Evolutionary conservation across 2,797 vertebrate species (phyloP), one percentile per base, ranked within the genome.

Genomic region (Myotis pilosus): DNA sequence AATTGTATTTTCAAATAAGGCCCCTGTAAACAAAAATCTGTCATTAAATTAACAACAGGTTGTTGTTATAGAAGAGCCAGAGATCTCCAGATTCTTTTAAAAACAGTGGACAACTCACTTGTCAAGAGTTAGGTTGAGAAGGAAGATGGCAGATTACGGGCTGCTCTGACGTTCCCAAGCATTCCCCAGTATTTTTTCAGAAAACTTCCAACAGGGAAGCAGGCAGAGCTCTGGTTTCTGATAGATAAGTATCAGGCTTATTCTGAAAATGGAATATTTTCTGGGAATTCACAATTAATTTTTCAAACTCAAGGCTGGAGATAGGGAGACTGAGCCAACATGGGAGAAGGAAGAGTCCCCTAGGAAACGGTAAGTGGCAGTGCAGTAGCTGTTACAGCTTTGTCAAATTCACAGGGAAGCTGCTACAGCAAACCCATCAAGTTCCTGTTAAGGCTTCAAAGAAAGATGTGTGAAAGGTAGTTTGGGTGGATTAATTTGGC

Each of bases 111-210:
- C 96, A 94, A 98, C 93, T 98, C 98, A 97, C 95, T 92, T 96
- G 92, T 97, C 96, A 98, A 98, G 96, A 98, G 96, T 96, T 98
- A 98, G 86, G 97, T 95, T 64, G 66, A 97, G 83, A 97, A 98
- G 96, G 98, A 98, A 98, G 97, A 98, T 98, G 99, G 99, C 99
- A 98, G 98, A 98, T 98, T 97, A 99, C 99, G 99, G 99, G 98
- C 98, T 98, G 98, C 98, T 98, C 99, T 99, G 97, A 98, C 98
- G 98, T 98, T 99, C 98, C 99, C 98, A 97, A 98, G 97, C 90
- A 84, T 97, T 97, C 98, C 96, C 83, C 92, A 9, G 89, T 95
- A 98, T 98, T 78, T 96, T 92, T 17, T 84, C n/a, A 94, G 95
- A 92, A 95, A 96, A 94, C 25, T 51, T 95, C 75, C 79, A 94